phyloP scores from a whole-genome alignment of 2,888 invertebrate species.

The Cancer borealis region DNA sequence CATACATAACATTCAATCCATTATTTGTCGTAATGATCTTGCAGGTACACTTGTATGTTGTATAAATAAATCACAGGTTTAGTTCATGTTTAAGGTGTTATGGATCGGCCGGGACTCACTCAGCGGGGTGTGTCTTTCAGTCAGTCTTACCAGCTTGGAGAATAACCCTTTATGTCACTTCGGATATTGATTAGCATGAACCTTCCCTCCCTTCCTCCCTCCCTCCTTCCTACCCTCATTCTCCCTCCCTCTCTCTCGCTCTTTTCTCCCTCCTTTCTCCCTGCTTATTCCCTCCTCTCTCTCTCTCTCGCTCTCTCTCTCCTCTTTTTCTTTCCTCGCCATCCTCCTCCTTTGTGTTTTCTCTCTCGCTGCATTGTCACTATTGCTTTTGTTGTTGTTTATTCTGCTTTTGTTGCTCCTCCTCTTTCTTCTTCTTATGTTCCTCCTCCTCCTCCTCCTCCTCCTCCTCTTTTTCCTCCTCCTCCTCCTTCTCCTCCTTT shows the following conservation, averaged over 20 bases:
- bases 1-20: background rate
- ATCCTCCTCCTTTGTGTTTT: too few species aligned
- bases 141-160: conserved; percentile 28
- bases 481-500: background rate
- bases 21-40: background rate
- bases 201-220: background rate
- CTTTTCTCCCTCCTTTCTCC: background rate
- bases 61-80: background rate
- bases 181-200: conserved; percentile 7
- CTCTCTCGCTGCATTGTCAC: background rate
- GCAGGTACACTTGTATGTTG: background rate
- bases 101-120: background rate
- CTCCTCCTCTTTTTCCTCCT: background rate
- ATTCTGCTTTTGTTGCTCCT: background rate
- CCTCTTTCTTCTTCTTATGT: background rate
- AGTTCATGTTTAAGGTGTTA: background rate
- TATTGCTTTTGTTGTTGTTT: background rate
- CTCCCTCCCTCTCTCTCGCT: background rate
- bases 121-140: conserved; percentile 21
- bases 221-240: background rate
- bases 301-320: background rate
- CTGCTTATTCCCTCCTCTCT: background rate
- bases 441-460: background rate
- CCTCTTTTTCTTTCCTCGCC: background rate
- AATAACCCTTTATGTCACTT: conserved; percentile 27